Percentiles rank a stretch among this genome's conserved stretches.
Evolutionary conservation across 2,797 vertebrate species (phyloP).

Genomic region (Gallinago stenura): DNA sequence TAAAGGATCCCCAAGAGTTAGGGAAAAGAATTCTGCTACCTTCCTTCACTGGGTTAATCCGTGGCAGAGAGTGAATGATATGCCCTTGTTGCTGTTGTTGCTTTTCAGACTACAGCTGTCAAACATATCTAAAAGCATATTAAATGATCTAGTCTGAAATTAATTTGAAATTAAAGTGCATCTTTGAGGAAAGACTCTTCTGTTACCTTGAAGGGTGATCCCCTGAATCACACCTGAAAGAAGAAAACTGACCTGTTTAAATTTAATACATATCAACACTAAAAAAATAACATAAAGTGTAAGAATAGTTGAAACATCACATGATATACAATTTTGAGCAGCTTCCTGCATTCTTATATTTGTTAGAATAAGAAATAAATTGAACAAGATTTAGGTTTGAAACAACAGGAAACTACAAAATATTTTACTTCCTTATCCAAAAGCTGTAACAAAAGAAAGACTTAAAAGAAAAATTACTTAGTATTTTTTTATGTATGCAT

Average conservation of each 20-base stretch:
- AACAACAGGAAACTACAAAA: neutral
- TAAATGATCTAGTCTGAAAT: neutral
- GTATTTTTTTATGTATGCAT: rapidly evolving
- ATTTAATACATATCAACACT: neutral
- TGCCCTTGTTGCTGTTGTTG: neutral
- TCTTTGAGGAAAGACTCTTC: neutral
- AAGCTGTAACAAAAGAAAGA: neutral
- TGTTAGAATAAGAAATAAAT: neutral
- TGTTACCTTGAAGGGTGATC: neutral
- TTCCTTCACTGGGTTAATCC: neutral
- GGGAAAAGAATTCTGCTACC: neutral
- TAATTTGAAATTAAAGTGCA: neutral
- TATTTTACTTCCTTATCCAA: neutral
- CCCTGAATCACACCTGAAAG: neutral
- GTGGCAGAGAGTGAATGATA: too few relatives aligned
- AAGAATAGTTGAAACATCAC: neutral
- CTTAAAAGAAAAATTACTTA: neutral
- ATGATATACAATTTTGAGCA: neutral
- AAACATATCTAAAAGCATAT: neutral
- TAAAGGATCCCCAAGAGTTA: neutral
- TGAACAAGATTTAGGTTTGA: neutral
- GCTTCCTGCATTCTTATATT: neutral
- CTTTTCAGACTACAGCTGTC: neutral
- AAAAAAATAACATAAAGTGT: neutral
- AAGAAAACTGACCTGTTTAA: neutral